Evolutionary conservation across 1,140 invertebrate genomes (phyloP).

Genomic region (Cotesia chilonis): DNA sequence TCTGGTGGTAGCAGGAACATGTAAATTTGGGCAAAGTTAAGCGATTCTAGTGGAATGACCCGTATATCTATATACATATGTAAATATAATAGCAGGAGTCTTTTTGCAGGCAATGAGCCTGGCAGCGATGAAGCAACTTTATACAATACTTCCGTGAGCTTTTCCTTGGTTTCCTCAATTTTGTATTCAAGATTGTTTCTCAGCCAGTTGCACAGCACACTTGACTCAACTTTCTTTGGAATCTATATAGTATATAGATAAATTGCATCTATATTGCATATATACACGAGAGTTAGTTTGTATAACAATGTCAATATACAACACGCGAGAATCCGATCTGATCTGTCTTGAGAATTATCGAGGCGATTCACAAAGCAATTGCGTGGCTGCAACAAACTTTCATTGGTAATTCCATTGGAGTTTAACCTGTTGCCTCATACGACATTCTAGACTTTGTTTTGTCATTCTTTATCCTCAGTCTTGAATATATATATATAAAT

Average conservation of each 20-base stretch:
- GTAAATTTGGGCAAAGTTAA: too few relatives aligned
- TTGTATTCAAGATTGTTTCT: conserved; percentile 28
- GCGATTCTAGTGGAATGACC: too few relatives aligned
- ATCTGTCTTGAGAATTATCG: conserved; percentile 29
- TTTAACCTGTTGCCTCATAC: conserved; percentile 27
- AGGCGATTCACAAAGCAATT: conserved; percentile 25
- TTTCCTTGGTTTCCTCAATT: conserved; percentile 16
- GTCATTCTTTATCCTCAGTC: neutral
- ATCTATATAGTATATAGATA: neutral
- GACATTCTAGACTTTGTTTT: conserved; percentile 10
- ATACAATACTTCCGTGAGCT: neutral
- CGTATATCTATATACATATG: too few relatives aligned
- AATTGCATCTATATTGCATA: neutral
- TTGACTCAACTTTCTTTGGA: conserved; percentile 1
- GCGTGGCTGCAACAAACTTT: conserved; percentile 18
- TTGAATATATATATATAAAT: neutral
- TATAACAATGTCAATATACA: neutral
- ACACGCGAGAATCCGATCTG: conserved; percentile 14
- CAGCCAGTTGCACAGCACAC: neutral
- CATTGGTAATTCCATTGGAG: conserved; percentile 28
- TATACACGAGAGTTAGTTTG: neutral
- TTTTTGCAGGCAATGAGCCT: conserved; percentile 13
- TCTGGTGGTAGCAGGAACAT: too few relatives aligned
- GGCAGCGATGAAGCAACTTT: conserved; percentile 14
- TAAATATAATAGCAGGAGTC: neutral